phyloP scores from a whole-genome alignment of 2,888 invertebrate species.

The Pristionchus exspectatus region DNA sequence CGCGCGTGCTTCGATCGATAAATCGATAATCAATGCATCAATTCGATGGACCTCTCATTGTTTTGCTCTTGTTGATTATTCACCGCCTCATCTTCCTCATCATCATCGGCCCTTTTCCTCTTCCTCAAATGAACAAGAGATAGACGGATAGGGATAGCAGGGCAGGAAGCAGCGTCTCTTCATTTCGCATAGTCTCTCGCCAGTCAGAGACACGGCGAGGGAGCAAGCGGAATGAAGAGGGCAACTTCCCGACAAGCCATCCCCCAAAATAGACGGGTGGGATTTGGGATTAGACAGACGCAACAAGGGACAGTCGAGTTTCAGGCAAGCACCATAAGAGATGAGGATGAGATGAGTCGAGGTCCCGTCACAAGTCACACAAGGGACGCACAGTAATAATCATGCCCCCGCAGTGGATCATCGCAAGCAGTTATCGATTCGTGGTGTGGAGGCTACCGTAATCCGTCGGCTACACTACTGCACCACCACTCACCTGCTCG shows the following conservation, averaged over 20 bases:
- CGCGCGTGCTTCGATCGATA: not conserved
- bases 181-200: not conserved
- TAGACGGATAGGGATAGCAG: not conserved
- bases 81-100: conserved; percentile 10
- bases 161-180: no score
- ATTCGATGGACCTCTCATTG: conserved; percentile 42
- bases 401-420: not conserved
- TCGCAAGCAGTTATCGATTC: conserved; percentile 11
- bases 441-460: not conserved
- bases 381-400: not conserved
- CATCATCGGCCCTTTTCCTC: conserved; percentile 46
- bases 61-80: conserved; percentile 3
- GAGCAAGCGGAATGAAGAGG: not conserved
- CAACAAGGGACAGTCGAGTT: not conserved
- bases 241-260: not conserved
- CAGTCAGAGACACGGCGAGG: not conserved
- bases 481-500: conserved; percentile 35
- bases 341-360: no score
- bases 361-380: not conserved
- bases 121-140: conserved; percentile 26
- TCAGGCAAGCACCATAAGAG: not conserved
- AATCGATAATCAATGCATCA: conserved; percentile 11
- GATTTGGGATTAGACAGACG: not conserved
- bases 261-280: not conserved
- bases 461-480: not conserved